phyloP scores from a whole-genome alignment of 2,888 invertebrate species.

The Abscondita cerata region DNA sequence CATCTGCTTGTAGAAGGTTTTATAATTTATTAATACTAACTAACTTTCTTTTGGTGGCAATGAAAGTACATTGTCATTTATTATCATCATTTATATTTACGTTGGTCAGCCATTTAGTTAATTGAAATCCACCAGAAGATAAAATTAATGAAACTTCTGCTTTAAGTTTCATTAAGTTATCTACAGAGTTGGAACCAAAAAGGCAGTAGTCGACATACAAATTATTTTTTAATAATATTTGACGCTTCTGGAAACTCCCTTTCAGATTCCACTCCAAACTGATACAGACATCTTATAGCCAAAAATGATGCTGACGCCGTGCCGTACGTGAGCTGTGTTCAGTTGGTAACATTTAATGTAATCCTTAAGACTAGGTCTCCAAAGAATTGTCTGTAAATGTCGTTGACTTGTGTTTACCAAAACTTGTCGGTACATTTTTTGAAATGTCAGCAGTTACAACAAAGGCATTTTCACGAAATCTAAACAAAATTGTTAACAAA shows the following conservation, averaged over 20 bases:
- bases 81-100: not conserved
- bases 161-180: not conserved
- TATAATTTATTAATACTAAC: too few relatives aligned
- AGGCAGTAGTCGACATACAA: conserved; percentile 30
- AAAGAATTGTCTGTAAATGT: conserved; percentile 31
- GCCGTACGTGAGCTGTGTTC: conserved; percentile 15
- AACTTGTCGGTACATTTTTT: too few relatives aligned
- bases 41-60: too few relatives aligned
- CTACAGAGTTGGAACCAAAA: conserved; percentile 13
- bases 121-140: conserved; percentile 13
- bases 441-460: too few relatives aligned
- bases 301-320: conserved; percentile 9
- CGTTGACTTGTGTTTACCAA: too few relatives aligned
- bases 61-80: not conserved
- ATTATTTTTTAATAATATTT: conserved; percentile 8
- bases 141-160: conserved; percentile 2
- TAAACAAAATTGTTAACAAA: too few relatives aligned
- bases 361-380: conserved; percentile 18
- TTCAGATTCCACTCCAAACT: not conserved
- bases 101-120: conserved; percentile 21
- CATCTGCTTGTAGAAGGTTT: too few relatives aligned
- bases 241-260: conserved; percentile 2
- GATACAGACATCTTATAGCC: not conserved
- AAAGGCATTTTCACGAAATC: too few relatives aligned
- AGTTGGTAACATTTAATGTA: not conserved